phyloP scores from a whole-genome alignment of 1,140 invertebrate species.

The Drosophila kohkoa region DNA sequence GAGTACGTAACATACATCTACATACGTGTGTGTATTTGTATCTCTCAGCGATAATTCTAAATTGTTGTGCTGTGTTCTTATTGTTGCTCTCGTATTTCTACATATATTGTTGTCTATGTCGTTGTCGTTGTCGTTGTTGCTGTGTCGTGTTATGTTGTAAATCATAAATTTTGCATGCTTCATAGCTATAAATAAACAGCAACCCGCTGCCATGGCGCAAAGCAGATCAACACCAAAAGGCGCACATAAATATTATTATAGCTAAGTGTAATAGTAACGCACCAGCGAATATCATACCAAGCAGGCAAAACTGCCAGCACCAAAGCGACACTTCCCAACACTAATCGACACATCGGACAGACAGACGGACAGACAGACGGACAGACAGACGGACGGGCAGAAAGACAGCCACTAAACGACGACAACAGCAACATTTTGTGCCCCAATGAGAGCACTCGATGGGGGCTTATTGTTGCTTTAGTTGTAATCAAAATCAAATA shows the following conservation, averaged over 20 bases:
- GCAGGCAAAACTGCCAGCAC: slow-evolving; percentile 1
- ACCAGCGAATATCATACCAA: slow-evolving; percentile 34
- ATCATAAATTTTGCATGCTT: slow-evolving; percentile 81
- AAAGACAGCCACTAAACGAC: slow-evolving; percentile 22
- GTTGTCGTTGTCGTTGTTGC: slow-evolving; percentile 42
- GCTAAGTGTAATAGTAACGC: slow-evolving; percentile 75
- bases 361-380: slow-evolving; percentile 23
- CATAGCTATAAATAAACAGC: slow-evolving; percentile 76
- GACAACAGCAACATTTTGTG: slow-evolving; percentile 29
- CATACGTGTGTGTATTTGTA: slow-evolving; percentile 5
- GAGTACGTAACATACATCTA: neutral
- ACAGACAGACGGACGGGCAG: slow-evolving; percentile 19
- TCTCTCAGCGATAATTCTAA: slow-evolving; percentile 20
- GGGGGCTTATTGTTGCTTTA: slow-evolving; percentile 64
- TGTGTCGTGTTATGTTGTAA: slow-evolving; percentile 67
- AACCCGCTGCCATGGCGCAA: slow-evolving; percentile 48
- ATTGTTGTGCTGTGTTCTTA: slow-evolving; percentile 20
- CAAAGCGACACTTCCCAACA: slow-evolving; percentile 33
- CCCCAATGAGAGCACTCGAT: slow-evolving; percentile 25
- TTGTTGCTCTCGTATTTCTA: neutral
- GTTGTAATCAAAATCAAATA: slow-evolving; percentile 80
- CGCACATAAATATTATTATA: slow-evolving; percentile 71
- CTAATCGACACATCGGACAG: slow-evolving; percentile 21
- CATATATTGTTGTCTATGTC: slow-evolving; percentile 25
- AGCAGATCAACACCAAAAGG: slow-evolving; percentile 38